phyloP scores from a whole-genome alignment of 2,888 invertebrate species.

The Plebejus anna region DNA sequence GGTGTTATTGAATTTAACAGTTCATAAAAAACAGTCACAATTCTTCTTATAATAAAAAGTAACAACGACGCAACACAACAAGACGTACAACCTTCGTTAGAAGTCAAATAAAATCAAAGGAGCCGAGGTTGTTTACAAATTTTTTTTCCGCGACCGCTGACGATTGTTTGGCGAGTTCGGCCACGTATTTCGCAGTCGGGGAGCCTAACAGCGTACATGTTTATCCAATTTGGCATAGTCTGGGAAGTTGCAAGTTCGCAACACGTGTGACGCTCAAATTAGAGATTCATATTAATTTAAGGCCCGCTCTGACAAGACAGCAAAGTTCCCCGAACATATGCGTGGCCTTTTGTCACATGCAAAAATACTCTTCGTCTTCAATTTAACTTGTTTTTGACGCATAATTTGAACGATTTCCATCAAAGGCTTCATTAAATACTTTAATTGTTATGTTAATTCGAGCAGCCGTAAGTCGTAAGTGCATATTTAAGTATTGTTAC shows the following conservation, averaged over 20 bases:
- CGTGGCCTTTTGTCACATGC: constrained; percentile 10
- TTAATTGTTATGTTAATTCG: no score
- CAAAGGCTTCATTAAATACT: no score
- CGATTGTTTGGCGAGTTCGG: constrained; percentile 32
- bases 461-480: no score
- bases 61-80: no score
- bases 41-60: no score
- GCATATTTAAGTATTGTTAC: no score
- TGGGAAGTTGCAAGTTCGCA: constrained; percentile 77
- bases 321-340: constrained; percentile 27
- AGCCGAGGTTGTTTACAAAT: background rate
- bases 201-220: constrained; percentile 67
- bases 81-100: no score
- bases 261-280: constrained; percentile 76
- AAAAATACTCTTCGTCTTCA: background rate
- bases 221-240: constrained; percentile 78
- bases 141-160: background rate
- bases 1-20: no score
- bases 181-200: constrained; percentile 43
- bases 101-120: background rate
- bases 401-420: no score
- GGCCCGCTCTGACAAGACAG: constrained; percentile 51
- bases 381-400: background rate
- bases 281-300: constrained; percentile 79
- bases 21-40: no score